Conservation (phyloP, 1,140 invertebrate genomes). For the Gonioctena quinquepunctata region DNA sequence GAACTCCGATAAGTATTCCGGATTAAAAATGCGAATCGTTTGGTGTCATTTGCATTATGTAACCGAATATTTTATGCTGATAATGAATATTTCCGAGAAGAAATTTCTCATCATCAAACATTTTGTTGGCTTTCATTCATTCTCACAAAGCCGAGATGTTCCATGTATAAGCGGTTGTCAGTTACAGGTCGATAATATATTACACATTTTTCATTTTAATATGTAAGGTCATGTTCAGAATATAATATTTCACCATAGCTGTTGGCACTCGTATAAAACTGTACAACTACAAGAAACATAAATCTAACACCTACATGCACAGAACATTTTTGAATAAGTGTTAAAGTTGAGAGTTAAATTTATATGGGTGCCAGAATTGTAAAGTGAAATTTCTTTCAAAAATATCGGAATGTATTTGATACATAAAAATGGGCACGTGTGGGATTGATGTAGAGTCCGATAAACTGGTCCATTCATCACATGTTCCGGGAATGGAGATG, state of each 20-base stretch:
- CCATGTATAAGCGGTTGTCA: constrained; percentile 21
- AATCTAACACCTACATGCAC: constrained; percentile 31
- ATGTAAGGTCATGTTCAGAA: constrained; percentile 42
- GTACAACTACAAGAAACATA: constrained; percentile 33
- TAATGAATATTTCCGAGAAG: background rate
- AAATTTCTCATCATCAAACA: background rate
- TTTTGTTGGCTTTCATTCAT: background rate
- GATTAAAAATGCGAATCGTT: background rate
- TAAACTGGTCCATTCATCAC: background rate
- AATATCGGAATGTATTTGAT: background rate
- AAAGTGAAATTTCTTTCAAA: constrained; percentile 13
- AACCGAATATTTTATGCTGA: background rate
- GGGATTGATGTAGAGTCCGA: background rate
- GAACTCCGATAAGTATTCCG: too few relatives aligned
- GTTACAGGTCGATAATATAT: constrained; percentile 32
- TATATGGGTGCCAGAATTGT: constrained; percentile 9
- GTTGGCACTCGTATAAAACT: constrained; percentile 41
- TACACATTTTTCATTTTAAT: constrained; percentile 39
- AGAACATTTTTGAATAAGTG: constrained; percentile 19
- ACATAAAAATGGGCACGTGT: background rate
- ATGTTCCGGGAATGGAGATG: background rate
- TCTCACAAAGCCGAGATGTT: background rate
- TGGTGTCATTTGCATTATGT: background rate
- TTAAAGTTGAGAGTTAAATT: constrained; percentile 11
- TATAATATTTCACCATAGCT: constrained; percentile 44